phyloP scores from a whole-genome alignment of 1,140 invertebrate genomes.

The Bombus confusus region DNA sequence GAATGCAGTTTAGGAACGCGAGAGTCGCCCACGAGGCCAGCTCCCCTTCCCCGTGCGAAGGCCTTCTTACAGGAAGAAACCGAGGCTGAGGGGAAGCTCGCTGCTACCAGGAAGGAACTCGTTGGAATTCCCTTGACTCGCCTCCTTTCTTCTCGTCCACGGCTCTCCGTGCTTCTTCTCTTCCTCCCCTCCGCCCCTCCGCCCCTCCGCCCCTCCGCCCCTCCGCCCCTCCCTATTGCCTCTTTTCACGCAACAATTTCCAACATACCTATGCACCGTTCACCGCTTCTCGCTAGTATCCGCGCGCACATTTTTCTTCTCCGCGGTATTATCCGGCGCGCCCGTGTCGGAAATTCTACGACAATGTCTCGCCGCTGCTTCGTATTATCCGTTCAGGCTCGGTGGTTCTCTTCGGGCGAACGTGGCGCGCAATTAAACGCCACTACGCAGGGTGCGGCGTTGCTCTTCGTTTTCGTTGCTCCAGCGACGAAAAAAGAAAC shows the following conservation, averaged over 20 bases:
- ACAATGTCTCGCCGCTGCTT: neutral
- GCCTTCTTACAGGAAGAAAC: constrained; percentile 64
- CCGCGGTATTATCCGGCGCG: too few species aligned
- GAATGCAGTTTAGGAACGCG: constrained; percentile 75
- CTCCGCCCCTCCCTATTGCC: neutral
- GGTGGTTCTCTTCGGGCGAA: too few species aligned
- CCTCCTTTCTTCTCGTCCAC: constrained; percentile 41
- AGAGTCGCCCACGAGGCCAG: constrained; percentile 61
- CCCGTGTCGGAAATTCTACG: neutral
- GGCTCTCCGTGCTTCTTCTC: neutral
- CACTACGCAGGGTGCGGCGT: accelerated
- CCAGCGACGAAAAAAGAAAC: too few species aligned
- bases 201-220: neutral
- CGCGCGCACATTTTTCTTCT: neutral
- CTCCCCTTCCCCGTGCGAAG: constrained; percentile 48
- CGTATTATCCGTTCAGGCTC: accelerated
- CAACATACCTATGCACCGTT: neutral
- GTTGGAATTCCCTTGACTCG: constrained; percentile 58
- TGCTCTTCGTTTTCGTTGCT: too few species aligned
- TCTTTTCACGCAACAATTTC: constrained; percentile 6
- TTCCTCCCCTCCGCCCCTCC: too few species aligned
- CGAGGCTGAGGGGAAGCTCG: constrained; percentile 63
- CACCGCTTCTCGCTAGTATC: too few species aligned
- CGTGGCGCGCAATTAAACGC: too few species aligned
- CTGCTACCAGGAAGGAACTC: constrained; percentile 75